phyloP scores from a whole-genome alignment of 2,113 vertebrate species.

The Patagioenas fasciata region DNA sequence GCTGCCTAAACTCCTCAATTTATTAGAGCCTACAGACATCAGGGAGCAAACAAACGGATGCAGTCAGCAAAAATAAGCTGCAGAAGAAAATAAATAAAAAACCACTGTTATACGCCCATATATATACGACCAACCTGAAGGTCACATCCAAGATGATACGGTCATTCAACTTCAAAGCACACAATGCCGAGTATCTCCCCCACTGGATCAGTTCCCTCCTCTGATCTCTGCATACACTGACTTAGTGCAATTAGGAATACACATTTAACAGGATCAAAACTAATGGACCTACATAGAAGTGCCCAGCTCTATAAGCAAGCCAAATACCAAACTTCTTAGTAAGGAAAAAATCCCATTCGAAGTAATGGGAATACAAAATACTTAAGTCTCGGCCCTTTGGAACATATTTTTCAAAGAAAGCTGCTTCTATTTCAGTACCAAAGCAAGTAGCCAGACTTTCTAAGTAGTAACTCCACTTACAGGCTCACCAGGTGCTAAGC shows the following conservation, averaged over 20 bases:
- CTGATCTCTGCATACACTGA: slow-evolving; percentile 47
- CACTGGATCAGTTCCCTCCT: background rate
- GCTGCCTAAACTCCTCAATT: slow-evolving; percentile 69
- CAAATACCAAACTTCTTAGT: background rate
- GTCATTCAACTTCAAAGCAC: slow-evolving; percentile 15
- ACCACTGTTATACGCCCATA: slow-evolving; percentile 41
- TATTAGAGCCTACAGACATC: slow-evolving; percentile 73
- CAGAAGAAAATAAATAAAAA: slow-evolving; percentile 67
- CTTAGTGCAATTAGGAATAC: slow-evolving; percentile 18
- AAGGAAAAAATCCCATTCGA: background rate
- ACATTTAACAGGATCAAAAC: background rate
- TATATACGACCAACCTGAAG: background rate
- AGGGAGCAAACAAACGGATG: slow-evolving; percentile 68
- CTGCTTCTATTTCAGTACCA: slow-evolving; percentile 5
- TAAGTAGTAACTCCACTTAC: background rate
- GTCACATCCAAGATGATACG: slow-evolving; percentile 34
- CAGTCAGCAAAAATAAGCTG: slow-evolving; percentile 62
- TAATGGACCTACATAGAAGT: background rate
- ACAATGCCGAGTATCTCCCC: background rate
- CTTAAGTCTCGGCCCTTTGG: background rate
- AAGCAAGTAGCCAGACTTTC: background rate
- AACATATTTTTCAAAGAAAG: background rate
- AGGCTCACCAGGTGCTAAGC: background rate
- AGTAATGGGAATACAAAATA: background rate
- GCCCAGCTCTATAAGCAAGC: background rate